Evolutionary conservation across 2,113 vertebrate species (phyloP).

Genomic region (Thalassoma bifasciatum): DNA sequence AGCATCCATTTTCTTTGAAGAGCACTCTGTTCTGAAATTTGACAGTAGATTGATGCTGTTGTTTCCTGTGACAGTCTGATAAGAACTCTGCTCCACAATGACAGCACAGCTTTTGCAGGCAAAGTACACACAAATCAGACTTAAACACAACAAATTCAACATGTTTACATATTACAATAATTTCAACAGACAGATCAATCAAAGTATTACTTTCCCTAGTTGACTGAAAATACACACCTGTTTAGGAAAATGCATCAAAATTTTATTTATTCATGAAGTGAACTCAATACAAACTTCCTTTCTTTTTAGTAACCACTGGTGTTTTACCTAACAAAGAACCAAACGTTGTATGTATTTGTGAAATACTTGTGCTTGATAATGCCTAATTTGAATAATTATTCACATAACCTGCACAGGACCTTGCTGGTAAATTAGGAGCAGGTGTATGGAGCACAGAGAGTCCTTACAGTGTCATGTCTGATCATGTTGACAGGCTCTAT

Average conservation of each 20-base stretch:
- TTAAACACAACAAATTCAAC: not conserved
- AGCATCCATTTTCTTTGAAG: slow-evolving; percentile 64
- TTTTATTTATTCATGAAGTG: no score
- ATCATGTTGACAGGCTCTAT: slow-evolving; percentile 73
- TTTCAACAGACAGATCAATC: not conserved
- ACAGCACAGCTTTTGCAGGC: slow-evolving; percentile 4
- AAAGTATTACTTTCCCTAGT: not conserved
- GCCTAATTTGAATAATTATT: slow-evolving; percentile 14
- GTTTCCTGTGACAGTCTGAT: slow-evolving; percentile 51
- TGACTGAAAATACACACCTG: not conserved
- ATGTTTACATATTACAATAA: slow-evolving; percentile 1
- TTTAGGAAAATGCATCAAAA: not conserved
- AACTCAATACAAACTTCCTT: not conserved
- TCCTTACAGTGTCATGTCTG: slow-evolving; percentile 72
- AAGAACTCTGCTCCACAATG: slow-evolving; percentile 12
- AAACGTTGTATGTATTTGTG: not conserved
- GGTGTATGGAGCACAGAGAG: slow-evolving; percentile 68
- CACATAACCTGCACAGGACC: slow-evolving; percentile 47
- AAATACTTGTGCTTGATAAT: not conserved
- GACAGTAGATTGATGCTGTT: slow-evolving; percentile 62
- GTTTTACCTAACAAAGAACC: not conserved
- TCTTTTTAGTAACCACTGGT: no score
- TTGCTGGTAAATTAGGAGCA: slow-evolving; percentile 77
- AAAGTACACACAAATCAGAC: not conserved
- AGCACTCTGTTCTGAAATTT: slow-evolving; percentile 61